These are phyloP conservation scores for Dendrocincla tyrannina DNA, from an alignment of 2,797 vertebrate genomes.

Conservation along the genomic window DNA sequence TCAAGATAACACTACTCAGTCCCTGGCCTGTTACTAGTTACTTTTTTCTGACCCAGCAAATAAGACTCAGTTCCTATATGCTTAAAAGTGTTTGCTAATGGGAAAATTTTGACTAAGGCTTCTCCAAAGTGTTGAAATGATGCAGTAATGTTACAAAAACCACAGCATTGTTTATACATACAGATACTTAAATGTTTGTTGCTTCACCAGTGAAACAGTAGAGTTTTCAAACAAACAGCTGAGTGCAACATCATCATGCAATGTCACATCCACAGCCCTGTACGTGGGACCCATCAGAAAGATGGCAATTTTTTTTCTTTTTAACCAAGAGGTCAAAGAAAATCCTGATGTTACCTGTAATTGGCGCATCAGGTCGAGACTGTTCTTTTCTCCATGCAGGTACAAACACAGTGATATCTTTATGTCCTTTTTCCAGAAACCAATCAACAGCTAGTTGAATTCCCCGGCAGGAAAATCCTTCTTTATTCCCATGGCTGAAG, in stretches of 20 bases:
- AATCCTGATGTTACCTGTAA: slow-evolving; percentile 84
- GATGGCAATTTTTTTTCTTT: background rate
- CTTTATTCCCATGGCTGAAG: slow-evolving; percentile 97
- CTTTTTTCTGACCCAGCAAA: background rate
- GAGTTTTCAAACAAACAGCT: background rate
- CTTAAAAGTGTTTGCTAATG: background rate
- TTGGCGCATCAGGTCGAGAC: slow-evolving; percentile 94
- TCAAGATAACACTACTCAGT: background rate
- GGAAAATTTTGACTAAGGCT: background rate
- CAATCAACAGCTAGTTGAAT: slow-evolving; percentile 97
- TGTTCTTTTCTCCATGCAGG: slow-evolving; percentile 99
- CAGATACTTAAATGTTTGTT: background rate
- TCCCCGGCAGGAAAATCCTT: slow-evolving; percentile 97
- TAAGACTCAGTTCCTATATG: background rate
- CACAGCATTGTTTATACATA: background rate
- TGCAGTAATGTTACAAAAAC: background rate
- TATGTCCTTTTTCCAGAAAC: slow-evolving; percentile 98
- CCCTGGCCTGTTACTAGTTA: background rate
- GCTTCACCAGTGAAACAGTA: background rate
- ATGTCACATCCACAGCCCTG: background rate
- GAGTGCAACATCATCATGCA: background rate
- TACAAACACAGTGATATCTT: slow-evolving; percentile 98
- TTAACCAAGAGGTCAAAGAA: background rate
- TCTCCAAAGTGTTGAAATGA: background rate
- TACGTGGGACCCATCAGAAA: background rate